Evolutionary conservation across 2,797 vertebrate species (phyloP), one percentile per base, ranked within the genome.

Genomic region (Falco concolor): DNA sequence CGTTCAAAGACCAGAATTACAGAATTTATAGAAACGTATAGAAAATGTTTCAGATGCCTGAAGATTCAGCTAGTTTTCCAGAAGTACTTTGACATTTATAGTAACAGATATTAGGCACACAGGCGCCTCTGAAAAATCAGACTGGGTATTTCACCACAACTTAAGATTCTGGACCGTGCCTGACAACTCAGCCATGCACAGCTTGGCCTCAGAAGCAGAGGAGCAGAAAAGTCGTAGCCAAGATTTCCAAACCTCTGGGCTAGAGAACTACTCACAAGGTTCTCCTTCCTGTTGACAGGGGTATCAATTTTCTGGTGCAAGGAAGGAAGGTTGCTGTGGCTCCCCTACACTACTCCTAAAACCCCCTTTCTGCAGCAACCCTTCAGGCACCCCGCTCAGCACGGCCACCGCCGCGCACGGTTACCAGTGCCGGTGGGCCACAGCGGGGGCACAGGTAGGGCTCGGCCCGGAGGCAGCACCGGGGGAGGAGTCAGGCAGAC

Each of bases 341-440:
- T 40, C 30, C 63, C 53, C 47, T 63, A 11, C 63, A 59, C 38
- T n/a, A 28, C 14, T 49, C 30, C 22, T 13, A 3, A 63, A 59
- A 77, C 30, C 0, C 15, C 5, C 7, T 11, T 38, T 52, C 10
- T 13, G 40, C 2, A 22, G 49, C 2, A 3, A 30, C 10, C 18
- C 5, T n/a, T 5, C 8, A 1, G 8, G 2, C 45, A 3, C 47
- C 12, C 1, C 19, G 8, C 17, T 23, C 34, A 10, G 20, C 18
- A 4, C 20, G 34, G 40, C 15, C 61, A 40, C 20, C 1, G 2
- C 38, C 3, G 28, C 45, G 27, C 67, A 32, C 0, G 8, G 8
- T 0, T 2, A 22, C 2, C 32, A 11, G 9, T 0, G 49, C 30
- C 1, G 56, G 23, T 1, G 27, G 36, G 38, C 25, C 6, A 5